phyloP scores from a whole-genome alignment of 2,888 invertebrate genomes.

The Dinocampus coccinellae region DNA sequence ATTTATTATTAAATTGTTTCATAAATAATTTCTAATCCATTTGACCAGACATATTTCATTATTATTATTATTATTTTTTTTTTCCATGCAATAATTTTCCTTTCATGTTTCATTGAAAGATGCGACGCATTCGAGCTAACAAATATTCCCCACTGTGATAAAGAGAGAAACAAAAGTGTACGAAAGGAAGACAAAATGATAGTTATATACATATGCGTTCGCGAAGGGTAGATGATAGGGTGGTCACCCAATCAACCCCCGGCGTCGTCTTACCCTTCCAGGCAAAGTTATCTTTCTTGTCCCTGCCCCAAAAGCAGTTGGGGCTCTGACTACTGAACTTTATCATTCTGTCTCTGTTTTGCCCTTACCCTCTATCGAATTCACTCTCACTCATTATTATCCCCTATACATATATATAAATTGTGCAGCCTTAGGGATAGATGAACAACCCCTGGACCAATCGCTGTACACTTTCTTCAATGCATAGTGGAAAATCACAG shows the following conservation, averaged over 20 bases:
- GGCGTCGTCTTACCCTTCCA: conserved; percentile 67
- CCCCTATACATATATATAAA: background rate
- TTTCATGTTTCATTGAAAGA: conserved; percentile 54
- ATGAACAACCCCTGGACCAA: background rate
- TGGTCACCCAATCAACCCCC: conserved; percentile 68
- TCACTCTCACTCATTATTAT: background rate
- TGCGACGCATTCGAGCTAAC: background rate
- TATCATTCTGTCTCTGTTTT: background rate
- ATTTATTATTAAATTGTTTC: background rate
- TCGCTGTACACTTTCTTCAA: background rate
- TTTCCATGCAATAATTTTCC: conserved; percentile 61
- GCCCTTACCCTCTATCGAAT: too few relatives aligned
- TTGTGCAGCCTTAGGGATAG: background rate
- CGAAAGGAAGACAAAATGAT: conserved; percentile 34
- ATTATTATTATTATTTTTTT: background rate
- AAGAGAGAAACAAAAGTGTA: conserved; percentile 10
- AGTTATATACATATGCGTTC: conserved; percentile 40
- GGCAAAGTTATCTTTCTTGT: conserved; percentile 68
- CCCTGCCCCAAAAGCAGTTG: conserved; percentile 55
- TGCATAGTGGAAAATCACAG: background rate
- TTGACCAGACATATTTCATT: conserved; percentile 63
- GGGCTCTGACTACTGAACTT: conserved; percentile 24
- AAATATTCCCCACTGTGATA: background rate
- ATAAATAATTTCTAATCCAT: conserved; percentile 49
- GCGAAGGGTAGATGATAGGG: conserved; percentile 48